Base-by-base conservation (phyloP, 2,888 invertebrate genomes). In the Formica aserva region DNA sequence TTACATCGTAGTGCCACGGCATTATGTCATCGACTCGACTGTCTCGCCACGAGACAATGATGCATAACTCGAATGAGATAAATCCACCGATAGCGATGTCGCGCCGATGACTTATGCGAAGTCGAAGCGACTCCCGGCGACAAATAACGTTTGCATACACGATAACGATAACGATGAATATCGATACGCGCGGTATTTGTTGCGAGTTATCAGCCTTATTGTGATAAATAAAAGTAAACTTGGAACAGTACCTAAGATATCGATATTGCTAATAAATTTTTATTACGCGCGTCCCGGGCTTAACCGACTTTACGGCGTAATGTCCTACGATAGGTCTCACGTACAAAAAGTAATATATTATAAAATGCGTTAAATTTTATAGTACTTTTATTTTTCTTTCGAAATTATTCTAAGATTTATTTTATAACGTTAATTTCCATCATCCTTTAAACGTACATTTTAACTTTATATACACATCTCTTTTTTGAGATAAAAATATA, bases 1-100 rank as follows among this genome's bases (percentile, higher is more conserved):
- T 88, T 87, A 87, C 65, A 80, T 84, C 72, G 71, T 71, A 69
- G 78, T 55, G 55, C 66, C 86, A 85, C 83, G 82, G 76, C 85
- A 85, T 88, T 87, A 85, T 83, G 85, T 81, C 85, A 76, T 82
- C 84, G 83, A 69, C 57, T 71, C 65, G 83, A 80, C 85, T 57
- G 75, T 80, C 74, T 55, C 63, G 63, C 65, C 41, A 63, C 80
- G 65, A 77, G 57, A 86, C 87, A 86, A 87, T 86, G 87, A 88
- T 76, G 80, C 87, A 77, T 87, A 82, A 84, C 83, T 87, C 84
- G 80, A 86, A 86, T 84, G 86, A 52, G 52, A 83, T 87, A 86
- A 83, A 86, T 87, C 80, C 78, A 57, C 72, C 86, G 76, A 82
- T 60, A 67, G 78, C 82, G 67, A 45, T 66, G 65, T 63, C 52